Evolutionary conservation across 1,140 invertebrate species (phyloP), one percentile per base, ranked within the genome.

Genomic region (Hycleus phaleratus): DNA sequence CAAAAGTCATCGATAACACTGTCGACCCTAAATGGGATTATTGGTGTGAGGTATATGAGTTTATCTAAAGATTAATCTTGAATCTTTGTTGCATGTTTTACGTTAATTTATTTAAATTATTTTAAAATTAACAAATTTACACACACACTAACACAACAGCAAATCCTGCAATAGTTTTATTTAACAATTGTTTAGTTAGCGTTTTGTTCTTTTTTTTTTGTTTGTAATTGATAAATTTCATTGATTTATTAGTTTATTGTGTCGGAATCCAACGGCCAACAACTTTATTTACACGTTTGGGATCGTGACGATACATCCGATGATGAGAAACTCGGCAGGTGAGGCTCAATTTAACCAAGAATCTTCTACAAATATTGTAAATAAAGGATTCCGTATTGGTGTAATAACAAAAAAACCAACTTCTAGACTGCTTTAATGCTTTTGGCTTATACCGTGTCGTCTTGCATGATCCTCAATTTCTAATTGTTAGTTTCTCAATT

Each of bases 11-110:
- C 64, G 85, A 93, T 67, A 95, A 95, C 73, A 91, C 87, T 58
- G 82, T 97, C 8, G 88, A 93, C 78, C 95, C 95, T 10, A 88
- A 90, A 65, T 98, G 95, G 95, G 90, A 95, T 72, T 93, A 77
- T 73, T 90, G 88, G 86, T 95, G 91, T 70, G 91, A 95, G 87
- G 91, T 93, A 81, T 42, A n/a, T 42, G 11, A 42, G 4, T 42
- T 42, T n/a, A 1, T 42, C 4, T 42, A 10, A 1, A 42, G 11
- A 18, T 42, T 42, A 42, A 42, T 39, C 9, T n/a, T 9, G 40
- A 42, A 39, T 7, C 10, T 6, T 11, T 42, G 4, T 42, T 42
- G 40, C 40, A 42, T 42, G 40, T 7, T 42, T 42, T n/a, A 8
- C 9, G 8, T n/a, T 42, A 4, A 10, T 39, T 39, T 10, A n/a